Conservation (phyloP, 2,113 vertebrate species). For the Cololabis saira region DNA sequence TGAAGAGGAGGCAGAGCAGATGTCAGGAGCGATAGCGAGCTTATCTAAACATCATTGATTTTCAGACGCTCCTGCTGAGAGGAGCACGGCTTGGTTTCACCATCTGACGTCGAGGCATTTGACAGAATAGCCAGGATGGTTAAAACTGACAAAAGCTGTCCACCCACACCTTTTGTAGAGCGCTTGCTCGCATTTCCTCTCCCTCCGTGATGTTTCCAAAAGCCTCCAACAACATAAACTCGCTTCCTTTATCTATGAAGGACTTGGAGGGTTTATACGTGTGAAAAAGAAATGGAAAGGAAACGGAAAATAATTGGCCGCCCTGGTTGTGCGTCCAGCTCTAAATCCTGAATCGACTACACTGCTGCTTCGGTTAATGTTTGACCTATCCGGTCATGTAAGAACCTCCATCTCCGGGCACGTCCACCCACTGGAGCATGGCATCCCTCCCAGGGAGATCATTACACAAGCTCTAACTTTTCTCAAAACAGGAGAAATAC, state of each 20-base stretch:
- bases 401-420: conserved; percentile 43
- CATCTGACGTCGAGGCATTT: conserved; percentile 27
- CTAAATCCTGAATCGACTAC: conserved; percentile 8
- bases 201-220: conserved; percentile 8
- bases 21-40: conserved; percentile 51
- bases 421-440: conserved; percentile 43
- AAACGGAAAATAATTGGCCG: conserved; percentile 59
- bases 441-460: conserved; percentile 33
- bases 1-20: conserved; percentile 61
- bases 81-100: conserved; percentile 21
- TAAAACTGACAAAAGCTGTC: conserved; percentile 47
- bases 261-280: conserved; percentile 25
- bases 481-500: too few species aligned
- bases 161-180: conserved; percentile 42
- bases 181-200: conserved; percentile 5
- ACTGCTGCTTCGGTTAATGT: conserved; percentile 32
- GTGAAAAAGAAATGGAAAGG: conserved; percentile 9
- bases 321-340: conserved; percentile 6
- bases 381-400: conserved; percentile 44
- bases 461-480: conserved; percentile 11
- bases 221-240: conserved; percentile 32
- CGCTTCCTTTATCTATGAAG: conserved; percentile 8
- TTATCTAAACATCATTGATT: conserved; percentile 67
- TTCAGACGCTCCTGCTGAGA: conserved; percentile 42
- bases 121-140: conserved; percentile 46